phyloP scores from a whole-genome alignment of 2,113 vertebrate genomes.

The Vidua chalybeata region DNA sequence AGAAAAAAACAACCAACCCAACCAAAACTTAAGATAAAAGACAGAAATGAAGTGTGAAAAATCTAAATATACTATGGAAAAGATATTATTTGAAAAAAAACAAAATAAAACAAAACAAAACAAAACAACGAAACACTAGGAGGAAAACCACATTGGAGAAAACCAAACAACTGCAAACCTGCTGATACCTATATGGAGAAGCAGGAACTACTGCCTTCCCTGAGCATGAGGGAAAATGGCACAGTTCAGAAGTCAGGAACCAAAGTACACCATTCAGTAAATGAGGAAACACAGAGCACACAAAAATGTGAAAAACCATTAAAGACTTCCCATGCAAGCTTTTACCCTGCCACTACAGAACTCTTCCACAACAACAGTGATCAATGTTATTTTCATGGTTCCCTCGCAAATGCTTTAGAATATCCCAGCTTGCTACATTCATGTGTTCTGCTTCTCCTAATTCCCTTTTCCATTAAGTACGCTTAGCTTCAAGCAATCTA shows the following conservation, averaged over 20 bases:
- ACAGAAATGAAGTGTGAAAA: not conserved
- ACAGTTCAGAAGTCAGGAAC: not conserved
- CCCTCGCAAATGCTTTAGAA: not conserved
- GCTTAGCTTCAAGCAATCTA: not conserved
- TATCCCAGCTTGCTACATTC: not conserved
- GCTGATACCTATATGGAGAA: not conserved
- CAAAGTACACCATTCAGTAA: not conserved
- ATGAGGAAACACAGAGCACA: not conserved
- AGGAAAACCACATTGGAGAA: not conserved
- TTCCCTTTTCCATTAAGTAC: not conserved
- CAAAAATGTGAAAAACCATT: not conserved
- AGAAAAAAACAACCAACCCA: not conserved
- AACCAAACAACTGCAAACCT: not conserved
- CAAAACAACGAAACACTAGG: not conserved
- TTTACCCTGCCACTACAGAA: not conserved
- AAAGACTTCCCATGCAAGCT: not conserved
- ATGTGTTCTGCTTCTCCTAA: not conserved
- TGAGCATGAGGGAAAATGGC: rapidly evolving
- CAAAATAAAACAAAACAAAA: not conserved
- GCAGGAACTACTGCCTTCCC: not conserved
- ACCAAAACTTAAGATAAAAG: not conserved
- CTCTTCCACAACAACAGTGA: not conserved
- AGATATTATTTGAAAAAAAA: not conserved
- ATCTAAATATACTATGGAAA: rapidly evolving
- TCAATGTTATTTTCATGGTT: not conserved